These are phyloP conservation scores for Oncopeltus fasciatus DNA, from an alignment of 1,140 invertebrate species.

Conservation along the genomic window DNA sequence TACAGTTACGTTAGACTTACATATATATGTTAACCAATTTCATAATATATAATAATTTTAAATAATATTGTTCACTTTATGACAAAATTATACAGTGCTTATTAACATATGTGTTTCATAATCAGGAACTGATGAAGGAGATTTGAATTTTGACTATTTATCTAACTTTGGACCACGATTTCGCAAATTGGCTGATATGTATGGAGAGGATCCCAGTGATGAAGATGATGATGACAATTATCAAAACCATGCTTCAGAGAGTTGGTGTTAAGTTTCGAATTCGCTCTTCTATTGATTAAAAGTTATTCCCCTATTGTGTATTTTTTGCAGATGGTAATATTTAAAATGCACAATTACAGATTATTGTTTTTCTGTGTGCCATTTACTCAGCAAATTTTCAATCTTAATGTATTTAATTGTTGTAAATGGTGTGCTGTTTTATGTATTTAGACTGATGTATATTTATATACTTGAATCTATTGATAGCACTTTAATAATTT, in stretches of 20 bases:
- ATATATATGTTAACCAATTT: too few relatives aligned
- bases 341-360: background rate
- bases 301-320: background rate
- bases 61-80: too few relatives aligned
- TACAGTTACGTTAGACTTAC: too few relatives aligned
- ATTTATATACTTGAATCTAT: conserved; percentile 6
- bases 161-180: conserved; percentile 93
- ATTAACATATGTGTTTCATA: background rate
- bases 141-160: conserved; percentile 92
- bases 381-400: conserved; percentile 12
- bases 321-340: background rate
- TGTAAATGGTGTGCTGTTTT: conserved; percentile 11
- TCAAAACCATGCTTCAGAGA: conserved; percentile 47
- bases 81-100: background rate
- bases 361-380: conserved; percentile 13
- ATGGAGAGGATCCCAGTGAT: conserved; percentile 77
- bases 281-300: background rate
- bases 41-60: too few relatives aligned
- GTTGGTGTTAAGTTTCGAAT: conserved; percentile 45
- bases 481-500: conserved; percentile 2
- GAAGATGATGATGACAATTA: conserved; percentile 52
- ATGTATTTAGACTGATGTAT: conserved; percentile 16
- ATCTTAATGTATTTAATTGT: background rate
- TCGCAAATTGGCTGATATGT: conserved; percentile 93
- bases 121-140: conserved; percentile 75